Percentiles rank a stretch among this genome's conserved stretches.
Evolutionary conservation across 2,888 invertebrate genomes (phyloP).

Genomic region (Eustalomyia histrio): DNA sequence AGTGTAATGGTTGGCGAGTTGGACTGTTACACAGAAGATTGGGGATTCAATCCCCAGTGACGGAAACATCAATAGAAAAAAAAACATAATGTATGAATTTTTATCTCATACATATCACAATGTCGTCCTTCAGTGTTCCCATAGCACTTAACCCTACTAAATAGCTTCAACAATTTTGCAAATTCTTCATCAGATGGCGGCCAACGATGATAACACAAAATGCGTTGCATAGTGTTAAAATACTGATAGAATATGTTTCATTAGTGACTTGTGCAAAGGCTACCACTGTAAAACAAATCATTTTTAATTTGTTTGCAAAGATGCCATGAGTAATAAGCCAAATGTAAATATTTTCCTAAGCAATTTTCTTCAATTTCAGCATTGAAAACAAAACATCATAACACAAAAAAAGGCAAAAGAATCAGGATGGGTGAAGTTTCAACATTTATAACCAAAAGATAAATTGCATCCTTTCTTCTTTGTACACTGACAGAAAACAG

Average conservation of each 20-base stretch:
- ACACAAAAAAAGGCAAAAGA: background rate
- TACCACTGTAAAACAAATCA: constrained; percentile 57
- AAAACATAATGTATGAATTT: too few relatives aligned
- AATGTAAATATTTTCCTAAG: constrained; percentile 63
- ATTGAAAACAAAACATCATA: constrained; percentile 29
- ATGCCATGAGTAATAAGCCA: constrained; percentile 62
- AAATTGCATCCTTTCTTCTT: constrained; percentile 26
- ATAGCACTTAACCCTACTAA: too few relatives aligned
- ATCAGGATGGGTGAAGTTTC: background rate
- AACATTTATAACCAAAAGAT: constrained; percentile 30
- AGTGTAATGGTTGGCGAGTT: too few relatives aligned
- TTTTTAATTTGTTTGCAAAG: constrained; percentile 65
- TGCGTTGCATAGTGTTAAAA: background rate
- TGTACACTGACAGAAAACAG: constrained; percentile 15
- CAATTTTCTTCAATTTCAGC: constrained; percentile 51
- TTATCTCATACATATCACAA: too few relatives aligned
- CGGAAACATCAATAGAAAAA: too few relatives aligned
- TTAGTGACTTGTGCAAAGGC: constrained; percentile 28
- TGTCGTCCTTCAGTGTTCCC: too few relatives aligned
- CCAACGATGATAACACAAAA: too few relatives aligned
- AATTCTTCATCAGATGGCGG: too few relatives aligned
- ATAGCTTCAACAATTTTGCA: too few relatives aligned
- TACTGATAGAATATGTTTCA: too few relatives aligned
- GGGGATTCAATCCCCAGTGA: too few relatives aligned
- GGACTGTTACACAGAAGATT: too few relatives aligned